phyloP scores from a whole-genome alignment of 1,140 invertebrate genomes.

The Halyomorpha halys region DNA sequence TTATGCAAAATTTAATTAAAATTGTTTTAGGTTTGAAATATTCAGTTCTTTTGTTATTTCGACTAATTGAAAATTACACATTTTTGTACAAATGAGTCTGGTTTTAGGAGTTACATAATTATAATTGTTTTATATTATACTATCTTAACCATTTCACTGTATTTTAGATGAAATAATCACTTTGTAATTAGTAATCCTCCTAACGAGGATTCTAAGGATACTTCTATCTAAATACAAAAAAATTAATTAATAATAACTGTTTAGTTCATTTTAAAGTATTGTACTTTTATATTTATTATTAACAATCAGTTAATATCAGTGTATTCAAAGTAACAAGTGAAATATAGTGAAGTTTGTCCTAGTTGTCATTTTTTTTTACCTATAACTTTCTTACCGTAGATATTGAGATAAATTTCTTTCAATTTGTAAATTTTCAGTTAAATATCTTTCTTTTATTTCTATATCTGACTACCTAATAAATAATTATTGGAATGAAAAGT shows the following conservation, averaged over 20 bases:
- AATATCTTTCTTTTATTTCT: too few species aligned
- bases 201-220: too few species aligned
- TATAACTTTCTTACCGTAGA: neutral
- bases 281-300: constrained; percentile 18
- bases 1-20: neutral
- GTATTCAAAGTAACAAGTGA: constrained; percentile 15
- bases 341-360: constrained; percentile 16
- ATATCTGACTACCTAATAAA: too few species aligned
- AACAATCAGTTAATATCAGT: constrained; percentile 15
- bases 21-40: neutral
- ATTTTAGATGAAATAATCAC: neutral
- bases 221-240: neutral
- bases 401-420: too few species aligned
- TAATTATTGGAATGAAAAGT: too few species aligned
- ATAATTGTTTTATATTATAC: too few species aligned
- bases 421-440: too few species aligned
- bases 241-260: constrained; percentile 7
- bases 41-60: neutral
- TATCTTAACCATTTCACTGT: too few species aligned
- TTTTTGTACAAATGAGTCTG: neutral
- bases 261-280: constrained; percentile 13
- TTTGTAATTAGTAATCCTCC: constrained; percentile 13
- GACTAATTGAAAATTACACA: neutral
- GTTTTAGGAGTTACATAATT: too few species aligned
- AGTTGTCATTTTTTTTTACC: neutral